Percentiles rank a stretch among this genome's conserved stretches.
Conservation (phyloP, 2,888 invertebrate genomes). For the Microdon myrmicae region DNA sequence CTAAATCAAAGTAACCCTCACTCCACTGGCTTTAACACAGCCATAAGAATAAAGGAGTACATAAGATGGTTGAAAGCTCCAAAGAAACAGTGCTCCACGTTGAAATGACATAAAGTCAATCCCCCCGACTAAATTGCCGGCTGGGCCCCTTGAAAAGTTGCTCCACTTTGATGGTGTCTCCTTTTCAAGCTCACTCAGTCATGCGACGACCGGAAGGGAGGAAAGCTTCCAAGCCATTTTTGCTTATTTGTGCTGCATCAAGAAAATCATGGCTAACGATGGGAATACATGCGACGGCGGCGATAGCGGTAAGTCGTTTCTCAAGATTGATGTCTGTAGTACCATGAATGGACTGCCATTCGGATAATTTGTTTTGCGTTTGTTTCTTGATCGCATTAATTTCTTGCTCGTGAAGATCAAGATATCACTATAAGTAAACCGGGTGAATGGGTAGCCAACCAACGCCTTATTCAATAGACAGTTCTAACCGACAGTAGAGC, state of each 20-base stretch:
- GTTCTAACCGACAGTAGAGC: no score
- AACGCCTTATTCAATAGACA: no score
- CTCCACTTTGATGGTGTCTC: constrained; percentile 23
- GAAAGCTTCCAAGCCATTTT: constrained; percentile 43
- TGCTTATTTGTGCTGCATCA: no score
- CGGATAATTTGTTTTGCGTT: constrained; percentile 24
- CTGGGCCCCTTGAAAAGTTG: constrained; percentile 3
- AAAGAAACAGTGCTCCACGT: constrained; percentile 4
- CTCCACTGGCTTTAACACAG: constrained; percentile 21
- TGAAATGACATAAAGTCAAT: constrained; percentile 28
- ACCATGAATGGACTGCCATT: constrained; percentile 11
- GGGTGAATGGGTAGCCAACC: no score
- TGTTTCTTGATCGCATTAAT: constrained; percentile 18
- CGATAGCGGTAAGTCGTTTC: constrained; percentile 14
- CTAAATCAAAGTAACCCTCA: constrained; percentile 33
- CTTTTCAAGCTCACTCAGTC: constrained; percentile 21
- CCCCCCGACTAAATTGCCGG: constrained; percentile 30
- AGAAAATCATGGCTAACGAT: constrained; percentile 18
- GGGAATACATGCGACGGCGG: background rate
- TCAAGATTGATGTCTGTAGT: constrained; percentile 9
- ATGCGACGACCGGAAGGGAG: constrained; percentile 32
- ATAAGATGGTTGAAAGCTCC: constrained; percentile 26
- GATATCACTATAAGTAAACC: no score
- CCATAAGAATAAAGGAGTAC: constrained; percentile 35
- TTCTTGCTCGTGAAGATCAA: constrained; percentile 14